Evolutionary conservation across 2,797 vertebrate genomes (phyloP), one percentile per base, ranked within the genome.

Genomic region (Buceros bicornis): DNA sequence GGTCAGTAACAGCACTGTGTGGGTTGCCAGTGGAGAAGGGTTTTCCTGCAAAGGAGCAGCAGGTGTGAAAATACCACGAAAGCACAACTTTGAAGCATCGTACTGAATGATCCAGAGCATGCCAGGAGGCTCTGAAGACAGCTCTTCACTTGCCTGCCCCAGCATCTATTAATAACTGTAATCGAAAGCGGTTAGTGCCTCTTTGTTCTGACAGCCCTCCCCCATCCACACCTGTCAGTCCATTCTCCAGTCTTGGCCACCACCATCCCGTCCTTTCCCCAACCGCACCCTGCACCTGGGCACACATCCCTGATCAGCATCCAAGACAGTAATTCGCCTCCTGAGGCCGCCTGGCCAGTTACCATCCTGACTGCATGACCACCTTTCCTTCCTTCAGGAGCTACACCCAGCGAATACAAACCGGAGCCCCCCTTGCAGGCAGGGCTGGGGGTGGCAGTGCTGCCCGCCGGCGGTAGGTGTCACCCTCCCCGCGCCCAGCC

Each of bases 361-460:
- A 3, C 5, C 21, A 6, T 10, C 40, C 18, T 8, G 31, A 8
- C 16, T 26, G 3, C 1, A 1, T 0, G 20, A 29, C 5, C 14
- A 61, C 25, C 31, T 11, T n/a, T 37, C 35, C 31, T 17, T 28
- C 5, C 24, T 14, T 21, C 71, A 6, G 4, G 56, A 24, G n/a
- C 54, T 5, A 2, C 11, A 22, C 16, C 16, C 9, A 2, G 37
- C 10, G 37, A 40, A 40, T 40, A 40, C 37, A 40, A 40, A 12
- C 37, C 37, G 37, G 37, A 40, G 37, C 37, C 37, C 10, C 37
- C 37, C 37, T 40, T 48, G 48, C 48, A 11, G 45, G 48, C 20
- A 10, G 28, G 28, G 40, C 9, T 43, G 61, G 24, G 22, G 33
- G 10, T 19, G 65, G 67, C 35, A 53, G 50, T 42, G 37, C 35